Evolutionary conservation across 2,113 vertebrate species (phyloP).

Genomic region (Sigmodon hispidus): DNA sequence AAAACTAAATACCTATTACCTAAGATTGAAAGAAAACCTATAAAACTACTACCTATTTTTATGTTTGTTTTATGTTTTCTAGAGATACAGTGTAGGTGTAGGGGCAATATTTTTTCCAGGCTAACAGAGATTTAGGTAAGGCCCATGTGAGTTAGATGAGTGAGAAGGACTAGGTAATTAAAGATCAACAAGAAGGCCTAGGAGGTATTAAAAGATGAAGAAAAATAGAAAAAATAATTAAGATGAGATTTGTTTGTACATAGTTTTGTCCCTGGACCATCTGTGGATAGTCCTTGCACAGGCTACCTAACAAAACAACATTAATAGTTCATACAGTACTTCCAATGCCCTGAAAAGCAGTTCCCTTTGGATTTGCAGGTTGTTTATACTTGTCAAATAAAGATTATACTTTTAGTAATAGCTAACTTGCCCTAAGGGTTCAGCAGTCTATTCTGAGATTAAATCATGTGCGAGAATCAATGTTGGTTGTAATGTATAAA

Average conservation of each 20-base stretch:
- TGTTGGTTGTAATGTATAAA: conserved; percentile 15
- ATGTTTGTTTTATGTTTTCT: neutral
- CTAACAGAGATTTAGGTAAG: neutral
- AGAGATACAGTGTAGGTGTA: neutral
- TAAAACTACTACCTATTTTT: neutral
- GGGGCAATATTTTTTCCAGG: neutral
- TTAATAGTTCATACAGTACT: conserved; percentile 17
- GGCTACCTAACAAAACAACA: neutral
- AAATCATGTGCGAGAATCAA: conserved; percentile 15
- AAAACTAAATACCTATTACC: neutral
- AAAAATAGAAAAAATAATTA: neutral
- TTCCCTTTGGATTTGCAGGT: neutral
- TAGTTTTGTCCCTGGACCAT: neutral
- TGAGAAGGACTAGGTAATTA: neutral
- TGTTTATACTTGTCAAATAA: conserved; percentile 48
- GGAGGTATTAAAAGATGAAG: neutral
- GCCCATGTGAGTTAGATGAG: neutral
- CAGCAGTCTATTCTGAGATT: conserved; percentile 1
- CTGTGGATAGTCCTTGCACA: neutral
- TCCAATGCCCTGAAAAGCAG: neutral
- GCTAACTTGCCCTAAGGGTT: neutral
- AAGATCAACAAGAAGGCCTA: neutral
- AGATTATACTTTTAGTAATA: conserved; percentile 43
- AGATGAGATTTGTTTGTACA: neutral
- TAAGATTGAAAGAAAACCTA: neutral